These are phyloP conservation scores for Pteronotus mesoamericanus DNA, from an alignment of 2,797 vertebrate species.

Conservation along the genomic window DNA sequence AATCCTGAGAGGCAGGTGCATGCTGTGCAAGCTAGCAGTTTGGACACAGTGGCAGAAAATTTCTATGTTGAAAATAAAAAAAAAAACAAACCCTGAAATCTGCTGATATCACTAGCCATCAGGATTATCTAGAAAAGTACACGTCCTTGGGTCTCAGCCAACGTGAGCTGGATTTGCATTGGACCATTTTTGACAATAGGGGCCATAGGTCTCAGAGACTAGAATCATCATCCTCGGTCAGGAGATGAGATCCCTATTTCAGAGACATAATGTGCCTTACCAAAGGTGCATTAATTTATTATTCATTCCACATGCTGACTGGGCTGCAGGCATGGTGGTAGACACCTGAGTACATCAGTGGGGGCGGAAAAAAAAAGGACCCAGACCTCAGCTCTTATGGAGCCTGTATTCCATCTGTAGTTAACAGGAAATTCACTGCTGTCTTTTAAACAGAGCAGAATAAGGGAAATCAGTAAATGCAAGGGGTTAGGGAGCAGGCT, in stretches of 20 bases:
- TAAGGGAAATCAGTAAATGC: not conserved
- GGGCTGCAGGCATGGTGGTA: not conserved
- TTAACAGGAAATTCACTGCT: not conserved
- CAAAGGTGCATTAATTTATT: not conserved
- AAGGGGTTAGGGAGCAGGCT: not conserved
- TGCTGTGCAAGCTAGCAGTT: not conserved
- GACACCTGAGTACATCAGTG: not conserved
- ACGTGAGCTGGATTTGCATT: not conserved
- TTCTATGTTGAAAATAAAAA: not conserved
- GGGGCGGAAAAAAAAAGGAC: rapidly evolving
- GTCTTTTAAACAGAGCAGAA: not conserved
- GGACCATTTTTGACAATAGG: not conserved
- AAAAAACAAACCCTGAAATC: too few species aligned
- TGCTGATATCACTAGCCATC: not conserved
- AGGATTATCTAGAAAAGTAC: not conserved
- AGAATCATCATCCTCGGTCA: not conserved
- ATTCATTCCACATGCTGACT: not conserved
- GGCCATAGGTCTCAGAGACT: not conserved
- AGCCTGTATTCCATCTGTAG: not conserved
- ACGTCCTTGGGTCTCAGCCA: not conserved
- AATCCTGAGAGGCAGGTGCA: not conserved
- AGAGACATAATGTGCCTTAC: not conserved
- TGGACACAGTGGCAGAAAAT: not conserved
- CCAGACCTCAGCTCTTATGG: not conserved
- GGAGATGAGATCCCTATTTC: not conserved